Conservation (phyloP, 2,797 vertebrate genomes). For the Pempheris klunzingeri region DNA sequence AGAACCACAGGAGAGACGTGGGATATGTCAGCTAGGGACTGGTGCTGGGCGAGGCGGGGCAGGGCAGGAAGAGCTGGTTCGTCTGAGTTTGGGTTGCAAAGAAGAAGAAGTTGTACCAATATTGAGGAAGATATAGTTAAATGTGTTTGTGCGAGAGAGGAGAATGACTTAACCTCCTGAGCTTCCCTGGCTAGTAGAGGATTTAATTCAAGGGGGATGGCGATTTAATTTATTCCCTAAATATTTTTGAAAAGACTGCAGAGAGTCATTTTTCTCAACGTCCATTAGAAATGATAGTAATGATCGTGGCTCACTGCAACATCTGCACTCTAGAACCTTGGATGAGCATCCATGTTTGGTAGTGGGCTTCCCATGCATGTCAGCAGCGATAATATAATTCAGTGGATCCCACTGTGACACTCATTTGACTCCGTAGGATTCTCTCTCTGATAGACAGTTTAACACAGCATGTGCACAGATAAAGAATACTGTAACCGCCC, state of each 20-base stretch:
- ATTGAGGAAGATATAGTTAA: background rate
- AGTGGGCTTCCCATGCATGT: conserved; percentile 16
- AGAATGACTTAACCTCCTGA: background rate
- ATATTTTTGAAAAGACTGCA: conserved; percentile 12
- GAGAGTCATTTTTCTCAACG: background rate
- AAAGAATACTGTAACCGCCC: background rate
- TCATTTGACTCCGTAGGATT: conserved; percentile 5
- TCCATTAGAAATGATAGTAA: background rate
- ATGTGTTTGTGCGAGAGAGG: background rate
- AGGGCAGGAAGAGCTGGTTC: conserved; percentile 43
- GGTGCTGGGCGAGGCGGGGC: conserved; percentile 59
- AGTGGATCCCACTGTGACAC: conserved; percentile 18
- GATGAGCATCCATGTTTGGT: conserved; percentile 16
- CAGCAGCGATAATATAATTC: conserved; percentile 18
- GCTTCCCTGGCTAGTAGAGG: conserved; percentile 15
- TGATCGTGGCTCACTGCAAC: conserved; percentile 29
- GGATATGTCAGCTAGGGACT: conserved; percentile 65
- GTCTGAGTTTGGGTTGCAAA: conserved; percentile 31
- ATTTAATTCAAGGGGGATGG: conserved; percentile 17
- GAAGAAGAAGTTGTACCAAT: conserved; percentile 4
- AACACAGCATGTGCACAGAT: conserved; percentile 22
- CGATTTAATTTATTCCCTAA: conserved; percentile 16
- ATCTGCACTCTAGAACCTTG: conserved; percentile 13
- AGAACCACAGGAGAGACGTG: conserved; percentile 77
- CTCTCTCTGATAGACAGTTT: background rate